Evolutionary conservation across 2,888 invertebrate species (phyloP), one percentile per base, ranked within the genome.

Genomic region (Drosophila neonasuta): DNA sequence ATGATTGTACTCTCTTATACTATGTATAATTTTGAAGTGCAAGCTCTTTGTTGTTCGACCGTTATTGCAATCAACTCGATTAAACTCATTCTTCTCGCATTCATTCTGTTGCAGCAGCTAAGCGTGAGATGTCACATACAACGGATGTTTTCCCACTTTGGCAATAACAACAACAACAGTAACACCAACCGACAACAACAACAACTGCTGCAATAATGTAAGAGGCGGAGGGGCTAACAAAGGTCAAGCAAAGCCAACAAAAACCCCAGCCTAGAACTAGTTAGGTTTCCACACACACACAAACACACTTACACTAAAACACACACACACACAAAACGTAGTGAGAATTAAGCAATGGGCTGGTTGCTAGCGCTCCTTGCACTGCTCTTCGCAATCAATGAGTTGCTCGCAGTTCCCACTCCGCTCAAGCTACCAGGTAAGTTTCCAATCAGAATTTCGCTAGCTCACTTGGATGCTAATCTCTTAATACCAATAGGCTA

Each of bases 401-500:
- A 88, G 79, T 87, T 89, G 74, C 84, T 90, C 88, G 90, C 91
- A 77, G 88, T 87, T 79, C 91, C 91, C 74, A 88, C 91, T 69
- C 91, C 91, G 62, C 81, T 88, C 54, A 89, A 90, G 79, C 78
- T 90, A 77, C 90, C 90, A 87, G 91, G 91, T 91, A 76, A 90
- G 85, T 81, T 20, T 15, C 24, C 30, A 48, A 57, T 41, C 36
- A 7, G 17, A 71, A 50, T 41, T 57, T 60, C 45, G 32, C 41
- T 29, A 8, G n/a, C 36, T 15, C 36, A 34, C 29, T 52, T 45
- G 8, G 32, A 46, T 52, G 13, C 50, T 54, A 7, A 44, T 60
- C 54, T 34, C 20, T 30, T 10, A 20, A 11, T 92, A 95, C 30
- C 44, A 56, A 56, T 2, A 36, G 95, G 94, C 90, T 91, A 94